Evolutionary conservation across 2,113 vertebrate species (phyloP).

Genomic region (Lucifuga dentata): DNA sequence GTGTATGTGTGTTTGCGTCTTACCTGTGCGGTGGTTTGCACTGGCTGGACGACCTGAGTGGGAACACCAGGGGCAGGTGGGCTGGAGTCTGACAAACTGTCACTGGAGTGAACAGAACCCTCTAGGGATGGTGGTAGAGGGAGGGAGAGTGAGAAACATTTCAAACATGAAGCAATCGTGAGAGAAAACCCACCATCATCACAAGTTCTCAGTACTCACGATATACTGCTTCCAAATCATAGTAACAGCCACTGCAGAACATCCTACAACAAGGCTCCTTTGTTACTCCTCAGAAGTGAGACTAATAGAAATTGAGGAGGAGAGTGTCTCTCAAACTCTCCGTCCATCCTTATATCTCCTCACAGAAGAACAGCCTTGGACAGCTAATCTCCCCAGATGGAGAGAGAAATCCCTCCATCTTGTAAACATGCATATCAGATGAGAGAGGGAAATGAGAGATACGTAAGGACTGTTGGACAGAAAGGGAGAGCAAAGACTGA

Average conservation of each 20-base stretch:
- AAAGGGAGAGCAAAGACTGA: slow-evolving; percentile 15
- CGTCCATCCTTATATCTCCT: slow-evolving; percentile 73
- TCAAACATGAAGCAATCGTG: slow-evolving; percentile 13
- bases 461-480: slow-evolving; percentile 38
- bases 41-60: slow-evolving; percentile 90
- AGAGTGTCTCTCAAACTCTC: slow-evolving; percentile 39
- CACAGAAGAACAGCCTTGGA: slow-evolving; percentile 77
- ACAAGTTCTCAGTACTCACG: slow-evolving; percentile 70
- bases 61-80: slow-evolving; percentile 86
- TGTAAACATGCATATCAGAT: slow-evolving; percentile 82
- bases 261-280: slow-evolving; percentile 49
- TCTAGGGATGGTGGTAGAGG: slow-evolving; percentile 76
- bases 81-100: slow-evolving; percentile 89
- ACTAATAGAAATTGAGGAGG: slow-evolving; percentile 16
- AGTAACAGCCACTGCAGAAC: slow-evolving; percentile 79
- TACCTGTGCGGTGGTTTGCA: slow-evolving; percentile 89
- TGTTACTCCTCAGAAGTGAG: neutral
- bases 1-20: slow-evolving; percentile 19
- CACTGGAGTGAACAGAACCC: slow-evolving; percentile 87
- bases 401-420: slow-evolving; percentile 77
- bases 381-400: slow-evolving; percentile 83
- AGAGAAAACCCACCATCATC: neutral
- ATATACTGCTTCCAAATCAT: slow-evolving; percentile 72
- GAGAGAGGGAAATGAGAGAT: slow-evolving; percentile 60
- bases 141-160: slow-evolving; percentile 13